Conservation (phyloP, 2,113 vertebrate species). For the Cepphus grylle region DNA sequence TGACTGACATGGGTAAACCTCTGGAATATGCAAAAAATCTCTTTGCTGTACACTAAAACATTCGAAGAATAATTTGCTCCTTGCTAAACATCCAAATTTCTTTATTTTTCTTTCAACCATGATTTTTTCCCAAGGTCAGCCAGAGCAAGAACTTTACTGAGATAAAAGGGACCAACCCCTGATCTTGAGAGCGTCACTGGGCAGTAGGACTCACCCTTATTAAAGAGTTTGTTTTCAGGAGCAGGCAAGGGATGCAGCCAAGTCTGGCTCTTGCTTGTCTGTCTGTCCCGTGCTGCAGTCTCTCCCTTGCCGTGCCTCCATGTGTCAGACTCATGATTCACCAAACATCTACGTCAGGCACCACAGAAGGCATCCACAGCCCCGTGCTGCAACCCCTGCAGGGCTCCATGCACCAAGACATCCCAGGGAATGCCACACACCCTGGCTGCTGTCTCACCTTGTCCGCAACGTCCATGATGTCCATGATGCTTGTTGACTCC, state of each 20-base stretch:
- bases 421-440: not conserved
- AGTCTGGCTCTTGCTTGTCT: not conserved
- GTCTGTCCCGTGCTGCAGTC: not conserved
- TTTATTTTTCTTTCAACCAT: not conserved
- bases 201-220: not conserved
- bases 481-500: accelerated
- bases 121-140: not conserved
- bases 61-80: not conserved
- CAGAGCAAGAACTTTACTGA: not conserved
- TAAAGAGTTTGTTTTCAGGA: not conserved
- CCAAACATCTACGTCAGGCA: not conserved
- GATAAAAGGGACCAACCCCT: not conserved
- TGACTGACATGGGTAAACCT: not conserved
- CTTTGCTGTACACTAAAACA: not conserved
- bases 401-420: not conserved
- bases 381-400: not conserved
- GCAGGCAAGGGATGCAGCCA: not conserved
- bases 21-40: not conserved
- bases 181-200: not conserved
- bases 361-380: not conserved
- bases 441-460: not conserved
- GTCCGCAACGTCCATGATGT: accelerated
- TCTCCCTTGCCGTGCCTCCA: not conserved
- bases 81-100: not conserved
- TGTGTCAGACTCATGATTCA: not conserved